phyloP scores from a whole-genome alignment of 2,113 vertebrate species.

The Anoplopoma fimbria region DNA sequence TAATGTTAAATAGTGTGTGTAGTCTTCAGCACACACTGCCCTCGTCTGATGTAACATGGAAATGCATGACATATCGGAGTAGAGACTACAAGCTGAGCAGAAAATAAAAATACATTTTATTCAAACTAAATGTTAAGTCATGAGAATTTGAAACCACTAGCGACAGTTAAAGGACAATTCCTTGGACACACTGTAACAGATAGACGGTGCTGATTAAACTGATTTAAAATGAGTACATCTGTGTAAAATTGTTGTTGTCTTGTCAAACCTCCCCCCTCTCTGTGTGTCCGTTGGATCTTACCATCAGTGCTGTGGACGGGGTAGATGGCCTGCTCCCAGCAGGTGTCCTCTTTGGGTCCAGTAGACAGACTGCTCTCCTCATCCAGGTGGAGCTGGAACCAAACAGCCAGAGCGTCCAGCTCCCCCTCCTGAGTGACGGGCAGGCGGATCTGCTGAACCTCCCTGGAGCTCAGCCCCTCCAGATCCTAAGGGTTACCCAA shows the following conservation, averaged over 20 bases:
- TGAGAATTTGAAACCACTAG: not conserved
- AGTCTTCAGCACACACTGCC: conserved; percentile 44
- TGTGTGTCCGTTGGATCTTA: conserved; percentile 64
- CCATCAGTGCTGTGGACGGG: conserved; percentile 88
- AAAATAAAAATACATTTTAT: not conserved
- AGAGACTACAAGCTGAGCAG: not conserved
- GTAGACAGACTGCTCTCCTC: conserved; percentile 92
- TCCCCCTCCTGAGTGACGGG: conserved; percentile 85
- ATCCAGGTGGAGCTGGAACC: conserved; percentile 97
- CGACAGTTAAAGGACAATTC: not conserved
- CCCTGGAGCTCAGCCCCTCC: conserved; percentile 88
- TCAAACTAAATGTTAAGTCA: not conserved
- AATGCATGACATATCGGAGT: conserved; percentile 13
- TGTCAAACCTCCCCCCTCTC: not conserved
- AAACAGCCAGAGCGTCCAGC: conserved; percentile 92
- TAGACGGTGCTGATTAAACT: not conserved
- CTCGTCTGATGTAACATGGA: conserved; percentile 54
- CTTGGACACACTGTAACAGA: not conserved
- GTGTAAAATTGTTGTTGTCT: not conserved
- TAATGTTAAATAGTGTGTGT: not conserved
- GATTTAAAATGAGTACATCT: not conserved
- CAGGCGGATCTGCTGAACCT: conserved; percentile 81
- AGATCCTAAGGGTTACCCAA: conserved; percentile 85
- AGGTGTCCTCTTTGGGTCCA: conserved; percentile 93
- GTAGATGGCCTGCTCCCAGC: conserved; percentile 98